Base-by-base conservation (phyloP, 1,140 invertebrate species). In the Scaptomyza montana region DNA sequence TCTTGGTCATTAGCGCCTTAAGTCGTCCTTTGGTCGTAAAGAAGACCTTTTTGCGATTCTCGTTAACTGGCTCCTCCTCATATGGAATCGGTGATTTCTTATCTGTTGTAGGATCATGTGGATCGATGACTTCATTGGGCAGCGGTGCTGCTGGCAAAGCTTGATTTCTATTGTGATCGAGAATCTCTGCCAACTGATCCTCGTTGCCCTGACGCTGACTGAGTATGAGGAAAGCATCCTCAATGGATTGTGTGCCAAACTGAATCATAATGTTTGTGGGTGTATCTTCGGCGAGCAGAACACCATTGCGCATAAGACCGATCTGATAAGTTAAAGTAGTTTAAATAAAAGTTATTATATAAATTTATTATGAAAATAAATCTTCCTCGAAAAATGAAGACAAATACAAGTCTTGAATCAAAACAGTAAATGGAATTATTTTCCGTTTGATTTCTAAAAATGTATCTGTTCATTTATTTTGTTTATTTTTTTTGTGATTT, bases 291-390 rank as follows among this genome's bases (percentile, higher is more conserved):
- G 97, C 97, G 61, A 99, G 90, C 2, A 99, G 93, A 55, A 95
- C 94, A 0, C 98, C 98, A 77, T 95, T 95, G 84, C 98, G 94
- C 94, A 99, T 96, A 10, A 99, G 93, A 30, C 98, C 98, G 86
- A 98, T 97, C 97, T 98, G 80, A 30, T 61, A 68, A 74, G 7
- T n/a, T n/a, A n/a, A n/a, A n/a, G n/a, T n/a, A n/a, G n/a, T n/a
- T n/a, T n/a, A n/a, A n/a, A n/a, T n/a, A n/a, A n/a, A n/a, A n/a
- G n/a, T n/a, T n/a, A n/a, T n/a, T n/a, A n/a, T n/a, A n/a, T n/a
- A n/a, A n/a, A n/a, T n/a, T n/a, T n/a, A n/a, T n/a, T n/a, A n/a
- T n/a, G n/a, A n/a, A n/a, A n/a, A 16, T 16, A 16, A 16, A 16
- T 16, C 16, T 16, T 16, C 16, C 16, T 16, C 16, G 16, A 16